Conservation (phyloP, 2,888 invertebrate species). For the Rhyacophila evoluta region DNA sequence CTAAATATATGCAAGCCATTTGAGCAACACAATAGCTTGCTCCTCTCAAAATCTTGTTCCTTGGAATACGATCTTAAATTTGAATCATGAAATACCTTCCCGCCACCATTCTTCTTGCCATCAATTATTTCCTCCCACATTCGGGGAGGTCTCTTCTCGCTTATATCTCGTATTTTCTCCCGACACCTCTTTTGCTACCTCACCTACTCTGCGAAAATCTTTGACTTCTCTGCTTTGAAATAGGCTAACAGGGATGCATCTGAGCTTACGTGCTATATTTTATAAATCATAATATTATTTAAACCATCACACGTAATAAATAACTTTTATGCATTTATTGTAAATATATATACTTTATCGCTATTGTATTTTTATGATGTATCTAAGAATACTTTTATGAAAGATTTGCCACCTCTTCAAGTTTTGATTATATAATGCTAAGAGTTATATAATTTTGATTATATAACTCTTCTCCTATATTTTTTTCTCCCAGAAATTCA, state of each 20-base stretch:
- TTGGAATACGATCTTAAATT: slow-evolving; percentile 6
- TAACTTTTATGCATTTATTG: too few relatives aligned
- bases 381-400: too few relatives aligned
- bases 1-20: slow-evolving; percentile 10
- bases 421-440: too few relatives aligned
- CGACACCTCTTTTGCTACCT: not conserved
- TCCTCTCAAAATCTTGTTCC: not conserved
- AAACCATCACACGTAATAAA: too few relatives aligned
- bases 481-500: too few relatives aligned
- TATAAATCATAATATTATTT: too few relatives aligned
- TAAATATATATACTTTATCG: too few relatives aligned
- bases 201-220: not conserved
- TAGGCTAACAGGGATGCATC: not conserved
- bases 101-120: not conserved
- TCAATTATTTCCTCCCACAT: slow-evolving; percentile 14
- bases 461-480: too few relatives aligned
- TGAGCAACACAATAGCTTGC: not conserved
- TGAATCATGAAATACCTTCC: slow-evolving; percentile 24
- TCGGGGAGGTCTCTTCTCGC: not conserved
- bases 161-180: not conserved
- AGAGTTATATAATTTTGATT: too few relatives aligned
- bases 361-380: too few relatives aligned
- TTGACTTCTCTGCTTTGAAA: not conserved
- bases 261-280: not conserved
- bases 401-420: too few relatives aligned